phyloP scores from a whole-genome alignment of 1,140 invertebrate species.

The Lepidurus couesii region DNA sequence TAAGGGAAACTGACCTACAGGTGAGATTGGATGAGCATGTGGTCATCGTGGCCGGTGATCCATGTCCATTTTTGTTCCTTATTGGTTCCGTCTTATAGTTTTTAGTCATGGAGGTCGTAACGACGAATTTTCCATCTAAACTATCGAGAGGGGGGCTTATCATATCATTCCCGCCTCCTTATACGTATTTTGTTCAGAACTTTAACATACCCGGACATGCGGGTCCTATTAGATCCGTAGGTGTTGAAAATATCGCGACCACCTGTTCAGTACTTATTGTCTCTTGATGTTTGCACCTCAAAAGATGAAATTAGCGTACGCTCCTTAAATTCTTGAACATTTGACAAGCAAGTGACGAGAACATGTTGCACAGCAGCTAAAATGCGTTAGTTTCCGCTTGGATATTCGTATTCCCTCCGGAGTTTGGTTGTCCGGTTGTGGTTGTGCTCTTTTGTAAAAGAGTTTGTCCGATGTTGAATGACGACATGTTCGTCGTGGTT shows the following conservation, averaged over 20 bases:
- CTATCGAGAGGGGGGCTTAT: neutral
- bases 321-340: neutral
- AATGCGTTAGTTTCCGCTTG: neutral
- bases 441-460: neutral
- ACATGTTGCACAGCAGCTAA: constrained; percentile 1
- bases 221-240: neutral
- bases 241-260: constrained; percentile 3
- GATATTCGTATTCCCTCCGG: neutral
- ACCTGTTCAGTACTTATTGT: neutral
- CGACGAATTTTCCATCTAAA: neutral
- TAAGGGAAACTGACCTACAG: neutral
- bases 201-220: neutral
- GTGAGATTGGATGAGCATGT: constrained; percentile 4
- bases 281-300: too few species aligned
- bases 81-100: neutral
- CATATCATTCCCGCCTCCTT: neutral
- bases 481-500: neutral
- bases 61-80: neutral
- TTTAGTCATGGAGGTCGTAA: neutral
- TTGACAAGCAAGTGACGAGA: neutral
- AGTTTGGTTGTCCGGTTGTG: neutral
- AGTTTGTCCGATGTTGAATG: neutral
- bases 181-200: neutral
- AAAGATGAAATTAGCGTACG: too few species aligned
- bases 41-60: constrained; percentile 12